These are phyloP conservation scores for Neosalanx taihuensis DNA, from an alignment of 2,797 vertebrate species.

Conservation along the genomic window DNA sequence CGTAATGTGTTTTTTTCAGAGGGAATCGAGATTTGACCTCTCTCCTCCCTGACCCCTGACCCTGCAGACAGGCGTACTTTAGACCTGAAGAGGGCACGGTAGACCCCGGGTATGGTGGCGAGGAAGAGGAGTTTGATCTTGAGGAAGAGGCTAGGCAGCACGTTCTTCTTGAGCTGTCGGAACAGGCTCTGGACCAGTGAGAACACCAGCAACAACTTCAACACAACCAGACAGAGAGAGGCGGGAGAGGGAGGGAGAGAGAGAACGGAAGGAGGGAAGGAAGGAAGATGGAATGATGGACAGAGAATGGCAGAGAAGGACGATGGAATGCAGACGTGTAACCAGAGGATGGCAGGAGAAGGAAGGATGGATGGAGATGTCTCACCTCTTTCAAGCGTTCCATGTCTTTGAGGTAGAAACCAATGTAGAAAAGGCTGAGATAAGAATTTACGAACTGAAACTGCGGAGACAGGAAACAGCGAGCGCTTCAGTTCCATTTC, in stretches of 20 bases:
- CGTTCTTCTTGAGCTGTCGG: constrained; percentile 81
- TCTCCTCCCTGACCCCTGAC: neutral
- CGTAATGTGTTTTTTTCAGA: neutral
- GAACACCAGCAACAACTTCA: constrained; percentile 87
- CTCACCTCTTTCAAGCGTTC: constrained; percentile 90
- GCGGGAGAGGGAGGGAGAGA: constrained; percentile 21
- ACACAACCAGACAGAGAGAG: constrained; percentile 46
- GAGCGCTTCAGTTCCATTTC: neutral
- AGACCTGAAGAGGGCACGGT: constrained; percentile 66
- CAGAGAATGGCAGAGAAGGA: neutral
- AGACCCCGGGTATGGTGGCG: constrained; percentile 76
- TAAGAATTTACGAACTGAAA: constrained; percentile 99
- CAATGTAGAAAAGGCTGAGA: constrained; percentile 99
- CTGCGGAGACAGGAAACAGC: constrained; percentile 63
- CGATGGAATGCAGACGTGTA: too few relatives aligned
- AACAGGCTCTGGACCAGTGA: constrained; percentile 81
- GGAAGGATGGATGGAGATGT: neutral
- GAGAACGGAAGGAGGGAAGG: neutral
- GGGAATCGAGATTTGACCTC: constrained; percentile 17
- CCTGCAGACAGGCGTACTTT: constrained; percentile 73
- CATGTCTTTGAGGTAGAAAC: constrained; percentile 99
- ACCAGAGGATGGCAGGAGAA: neutral
- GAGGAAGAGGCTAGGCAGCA: constrained; percentile 78
- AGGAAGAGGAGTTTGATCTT: constrained; percentile 75
- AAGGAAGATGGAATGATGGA: constrained; percentile 29